Conservation (phyloP, 2,888 invertebrate species). For the Mimas tiliae region DNA sequence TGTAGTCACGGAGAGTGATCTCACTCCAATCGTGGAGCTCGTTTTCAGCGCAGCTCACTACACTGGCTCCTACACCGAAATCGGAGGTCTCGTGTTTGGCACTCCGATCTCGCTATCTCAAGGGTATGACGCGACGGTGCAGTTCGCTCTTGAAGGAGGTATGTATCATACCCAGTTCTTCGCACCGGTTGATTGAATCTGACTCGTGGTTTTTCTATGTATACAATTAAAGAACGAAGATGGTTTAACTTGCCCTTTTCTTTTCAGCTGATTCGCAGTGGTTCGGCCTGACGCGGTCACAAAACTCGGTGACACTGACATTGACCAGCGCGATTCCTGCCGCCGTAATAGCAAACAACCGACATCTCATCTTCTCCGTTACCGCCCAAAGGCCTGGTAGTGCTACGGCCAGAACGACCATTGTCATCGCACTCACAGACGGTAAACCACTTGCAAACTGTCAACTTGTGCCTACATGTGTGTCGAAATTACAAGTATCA, state of each 20-base stretch:
- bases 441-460: slow-evolving; percentile 31
- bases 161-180: background rate
- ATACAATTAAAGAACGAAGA: background rate
- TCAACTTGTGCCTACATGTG: background rate
- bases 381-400: slow-evolving; percentile 41
- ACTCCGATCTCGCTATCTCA: slow-evolving; percentile 40
- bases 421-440: slow-evolving; percentile 41
- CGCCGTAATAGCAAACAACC: background rate
- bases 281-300: background rate
- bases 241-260: background rate
- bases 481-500: background rate
- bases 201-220: background rate
- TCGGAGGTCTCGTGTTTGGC: slow-evolving; percentile 39
- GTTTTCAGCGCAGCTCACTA: slow-evolving; percentile 37
- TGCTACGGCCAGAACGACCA: slow-evolving; percentile 38
- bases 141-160: slow-evolving; percentile 51
- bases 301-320: slow-evolving; percentile 1
- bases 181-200: background rate
- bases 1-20: background rate
- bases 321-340: slow-evolving; percentile 1
- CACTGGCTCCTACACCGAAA: slow-evolving; percentile 43
- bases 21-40: background rate
- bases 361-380: slow-evolving; percentile 40
- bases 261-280: background rate
- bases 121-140: slow-evolving; percentile 44